Conservation (phyloP, 2,888 invertebrate genomes). For the Himalopsyche anomala region DNA sequence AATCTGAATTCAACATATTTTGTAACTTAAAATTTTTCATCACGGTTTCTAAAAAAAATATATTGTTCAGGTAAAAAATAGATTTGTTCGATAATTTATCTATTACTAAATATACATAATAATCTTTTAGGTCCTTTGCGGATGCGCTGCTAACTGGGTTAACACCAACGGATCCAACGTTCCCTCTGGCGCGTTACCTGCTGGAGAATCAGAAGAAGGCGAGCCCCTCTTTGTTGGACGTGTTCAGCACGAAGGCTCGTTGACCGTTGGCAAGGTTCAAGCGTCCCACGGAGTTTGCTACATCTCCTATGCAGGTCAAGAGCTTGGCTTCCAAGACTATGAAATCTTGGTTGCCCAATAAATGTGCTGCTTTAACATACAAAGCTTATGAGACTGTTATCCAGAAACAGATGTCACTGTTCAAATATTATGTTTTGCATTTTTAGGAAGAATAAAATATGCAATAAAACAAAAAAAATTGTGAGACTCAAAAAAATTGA, state of each 20-base stretch:
- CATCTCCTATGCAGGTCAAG: constrained; percentile 89
- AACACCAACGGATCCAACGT: constrained; percentile 81
- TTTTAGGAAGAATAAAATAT: constrained; percentile 31
- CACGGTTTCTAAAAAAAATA: too few relatives aligned
- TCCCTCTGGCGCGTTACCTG: constrained; percentile 85
- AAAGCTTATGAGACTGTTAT: constrained; percentile 45
- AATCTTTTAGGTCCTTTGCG: constrained; percentile 75
- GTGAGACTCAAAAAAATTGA: constrained; percentile 36
- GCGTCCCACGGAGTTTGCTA: constrained; percentile 89
- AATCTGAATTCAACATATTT: too few relatives aligned
- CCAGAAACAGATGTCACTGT: constrained; percentile 28
- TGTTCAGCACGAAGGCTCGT: constrained; percentile 84
- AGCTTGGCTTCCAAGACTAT: constrained; percentile 87
- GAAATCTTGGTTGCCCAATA: constrained; percentile 80
- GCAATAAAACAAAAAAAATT: constrained; percentile 34
- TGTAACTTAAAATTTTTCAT: too few relatives aligned
- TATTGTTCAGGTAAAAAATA: too few relatives aligned
- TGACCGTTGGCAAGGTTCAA: constrained; percentile 90
- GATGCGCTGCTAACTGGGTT: constrained; percentile 83
- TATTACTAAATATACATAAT: neutral
- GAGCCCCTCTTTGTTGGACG: constrained; percentile 89
- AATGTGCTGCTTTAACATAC: constrained; percentile 2
- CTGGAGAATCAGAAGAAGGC: constrained; percentile 85
- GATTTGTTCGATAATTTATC: too few relatives aligned
- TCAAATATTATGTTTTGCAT: constrained; percentile 40